A percentile compares a stretch with the other conserved stretches of the same genome.
These are phyloP conservation scores for Solenodon paradoxus DNA, from an alignment of 2,113 vertebrate species.

Conservation along the genomic window DNA sequence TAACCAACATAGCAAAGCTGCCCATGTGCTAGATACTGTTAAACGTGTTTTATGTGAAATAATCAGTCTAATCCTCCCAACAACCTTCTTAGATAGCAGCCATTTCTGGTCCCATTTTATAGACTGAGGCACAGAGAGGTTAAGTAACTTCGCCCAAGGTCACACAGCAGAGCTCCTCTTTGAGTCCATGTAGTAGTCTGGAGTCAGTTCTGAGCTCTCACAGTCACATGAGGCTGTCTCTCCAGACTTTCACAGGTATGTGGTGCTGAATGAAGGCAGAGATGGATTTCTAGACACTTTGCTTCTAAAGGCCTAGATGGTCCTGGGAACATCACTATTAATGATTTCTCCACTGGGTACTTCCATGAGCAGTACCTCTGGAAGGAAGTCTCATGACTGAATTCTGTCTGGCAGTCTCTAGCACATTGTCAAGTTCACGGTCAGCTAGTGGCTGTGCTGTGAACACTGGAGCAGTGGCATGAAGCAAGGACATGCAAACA, in stretches of 20 bases:
- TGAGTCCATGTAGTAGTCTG: background rate
- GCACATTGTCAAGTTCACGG: background rate
- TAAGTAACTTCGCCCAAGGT: background rate
- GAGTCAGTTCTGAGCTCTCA: background rate
- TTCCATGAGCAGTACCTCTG: background rate
- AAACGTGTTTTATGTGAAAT: background rate
- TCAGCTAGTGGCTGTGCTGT: background rate
- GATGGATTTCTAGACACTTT: background rate
- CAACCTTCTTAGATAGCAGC: background rate
- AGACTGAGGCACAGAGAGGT: background rate
- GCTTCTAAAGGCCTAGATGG: background rate
- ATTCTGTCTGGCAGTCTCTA: background rate
- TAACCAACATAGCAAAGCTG: background rate
- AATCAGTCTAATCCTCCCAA: background rate
- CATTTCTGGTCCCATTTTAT: background rate
- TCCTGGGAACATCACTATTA: background rate
- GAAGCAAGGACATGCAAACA: constrained; percentile 24
- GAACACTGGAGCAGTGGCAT: background rate
- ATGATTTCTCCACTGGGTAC: background rate
- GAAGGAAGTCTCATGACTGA: background rate
- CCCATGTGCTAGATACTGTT: background rate
- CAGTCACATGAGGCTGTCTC: background rate
- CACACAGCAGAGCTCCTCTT: background rate
- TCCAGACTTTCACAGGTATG: background rate
- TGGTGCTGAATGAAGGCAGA: background rate